A percentile compares a stretch with the other conserved stretches of the same genome.
Evolutionary conservation across 2,113 vertebrate genomes (phyloP).

Genomic region (Axis porcinus): DNA sequence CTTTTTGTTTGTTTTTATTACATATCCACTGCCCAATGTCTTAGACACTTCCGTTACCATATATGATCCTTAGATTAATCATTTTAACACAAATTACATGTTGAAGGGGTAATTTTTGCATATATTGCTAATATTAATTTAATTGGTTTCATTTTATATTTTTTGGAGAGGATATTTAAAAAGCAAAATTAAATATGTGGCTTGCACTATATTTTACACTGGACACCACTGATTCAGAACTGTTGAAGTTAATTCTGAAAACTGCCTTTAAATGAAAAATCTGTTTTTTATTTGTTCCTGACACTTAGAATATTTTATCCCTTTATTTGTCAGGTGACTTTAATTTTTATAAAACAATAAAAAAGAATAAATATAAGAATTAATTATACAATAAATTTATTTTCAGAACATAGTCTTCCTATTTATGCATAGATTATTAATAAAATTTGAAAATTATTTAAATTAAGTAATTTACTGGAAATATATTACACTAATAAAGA

Average conservation of each 20-base stretch:
- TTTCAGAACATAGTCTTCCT: background rate
- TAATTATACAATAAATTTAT: background rate
- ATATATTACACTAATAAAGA: conserved; percentile 36
- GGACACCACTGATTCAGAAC: background rate
- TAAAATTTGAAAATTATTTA: conserved; percentile 24
- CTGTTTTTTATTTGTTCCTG: background rate
- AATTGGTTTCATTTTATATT: background rate
- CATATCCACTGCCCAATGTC: background rate
- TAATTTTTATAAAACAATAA: background rate
- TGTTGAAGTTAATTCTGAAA: background rate
- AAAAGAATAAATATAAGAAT: background rate
- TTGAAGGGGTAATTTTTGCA: background rate
- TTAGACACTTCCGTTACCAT: background rate
- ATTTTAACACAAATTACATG: background rate
- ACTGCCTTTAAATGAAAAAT: background rate
- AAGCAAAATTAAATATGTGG: background rate
- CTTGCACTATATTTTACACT: background rate
- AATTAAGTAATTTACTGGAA: conserved; percentile 7
- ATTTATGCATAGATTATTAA: background rate
- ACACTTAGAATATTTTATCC: background rate
- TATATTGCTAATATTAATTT: background rate
- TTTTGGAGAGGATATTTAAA: background rate
- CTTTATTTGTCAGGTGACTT: background rate
- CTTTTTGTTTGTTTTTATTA: background rate
- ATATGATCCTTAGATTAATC: background rate